A percentile compares a stretch with the other conserved stretches of the same genome.
Evolutionary conservation across 23 tunicate species (phyloP).

Genomic region (Corella eumyota): DNA sequence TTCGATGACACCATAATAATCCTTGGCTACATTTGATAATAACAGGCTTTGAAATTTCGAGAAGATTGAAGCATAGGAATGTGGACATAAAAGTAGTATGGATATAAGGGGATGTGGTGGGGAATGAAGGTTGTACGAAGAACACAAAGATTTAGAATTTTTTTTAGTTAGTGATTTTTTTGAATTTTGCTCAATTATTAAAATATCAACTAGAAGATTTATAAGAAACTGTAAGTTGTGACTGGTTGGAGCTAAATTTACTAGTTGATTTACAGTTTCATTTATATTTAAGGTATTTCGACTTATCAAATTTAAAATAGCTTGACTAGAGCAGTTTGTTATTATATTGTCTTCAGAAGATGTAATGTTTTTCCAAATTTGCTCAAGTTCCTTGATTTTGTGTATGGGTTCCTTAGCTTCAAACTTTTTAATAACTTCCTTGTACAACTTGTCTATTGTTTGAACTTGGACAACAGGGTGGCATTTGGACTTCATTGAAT

Average conservation of each 20-base stretch:
- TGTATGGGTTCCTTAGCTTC: neutral
- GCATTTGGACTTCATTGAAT: no score
- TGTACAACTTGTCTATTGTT: no score
- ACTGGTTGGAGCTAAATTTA: conserved; percentile 4
- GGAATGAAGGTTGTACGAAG: conserved; percentile 16
- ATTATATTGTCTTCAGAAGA: neutral
- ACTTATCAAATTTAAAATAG: conserved; percentile 3
- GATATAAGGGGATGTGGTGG: conserved; percentile 67
- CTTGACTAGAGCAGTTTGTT: conserved; percentile 10
- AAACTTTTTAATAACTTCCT: no score
- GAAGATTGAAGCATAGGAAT: conserved; percentile 16
- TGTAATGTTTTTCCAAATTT: conserved; percentile 21
- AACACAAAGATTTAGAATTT: neutral
- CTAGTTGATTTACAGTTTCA: conserved; percentile 7
- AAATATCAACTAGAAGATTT: conserved; percentile 2
- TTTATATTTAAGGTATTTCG: neutral
- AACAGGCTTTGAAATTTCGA: conserved; percentile 10
- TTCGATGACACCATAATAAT: conserved; percentile 5
- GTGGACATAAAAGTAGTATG: conserved; percentile 20
- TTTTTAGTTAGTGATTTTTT: neutral
- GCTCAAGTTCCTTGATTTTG: conserved; percentile 4
- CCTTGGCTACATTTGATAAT: neutral
- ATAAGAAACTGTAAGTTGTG: conserved; percentile 12
- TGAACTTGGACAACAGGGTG: no score
- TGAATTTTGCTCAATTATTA: neutral